Conservation (phyloP, 2,113 vertebrate species). For the Rhineura floridana region DNA sequence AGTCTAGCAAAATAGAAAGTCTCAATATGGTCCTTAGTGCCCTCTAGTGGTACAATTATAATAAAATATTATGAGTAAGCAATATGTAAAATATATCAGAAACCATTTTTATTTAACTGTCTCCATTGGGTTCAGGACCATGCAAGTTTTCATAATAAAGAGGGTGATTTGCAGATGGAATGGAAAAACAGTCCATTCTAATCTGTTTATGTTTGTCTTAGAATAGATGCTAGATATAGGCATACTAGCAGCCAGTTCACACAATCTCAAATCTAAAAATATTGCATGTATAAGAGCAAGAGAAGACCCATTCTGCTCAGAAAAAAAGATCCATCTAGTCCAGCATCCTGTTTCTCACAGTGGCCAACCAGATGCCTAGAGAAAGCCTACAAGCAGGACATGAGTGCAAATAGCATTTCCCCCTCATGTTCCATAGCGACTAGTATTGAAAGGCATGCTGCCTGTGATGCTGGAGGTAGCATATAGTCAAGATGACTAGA, state of each 20-base stretch:
- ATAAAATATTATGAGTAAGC: background rate
- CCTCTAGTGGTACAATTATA: background rate
- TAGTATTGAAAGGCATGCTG: no score
- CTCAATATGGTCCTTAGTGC: background rate
- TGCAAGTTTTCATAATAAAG: background rate
- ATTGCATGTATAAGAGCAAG: background rate
- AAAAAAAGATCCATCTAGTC: no score
- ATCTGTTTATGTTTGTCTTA: background rate
- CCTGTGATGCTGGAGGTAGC: no score
- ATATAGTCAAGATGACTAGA: no score
- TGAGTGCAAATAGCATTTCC: no score
- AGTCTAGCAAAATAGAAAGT: no score
- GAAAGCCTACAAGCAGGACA: no score
- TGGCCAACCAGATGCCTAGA: no score
- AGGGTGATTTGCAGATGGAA: background rate
- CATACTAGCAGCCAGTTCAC: background rate
- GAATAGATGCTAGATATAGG: background rate
- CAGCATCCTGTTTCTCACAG: no score
- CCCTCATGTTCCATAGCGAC: no score
- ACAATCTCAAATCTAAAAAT: background rate
- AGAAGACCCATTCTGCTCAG: no score
- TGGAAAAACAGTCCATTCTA: background rate
- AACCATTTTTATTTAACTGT: background rate
- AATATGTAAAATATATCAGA: background rate
- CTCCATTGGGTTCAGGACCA: background rate